Base-by-base conservation (phyloP, 2,113 vertebrate genomes). In the Salvelinus fontinalis region DNA sequence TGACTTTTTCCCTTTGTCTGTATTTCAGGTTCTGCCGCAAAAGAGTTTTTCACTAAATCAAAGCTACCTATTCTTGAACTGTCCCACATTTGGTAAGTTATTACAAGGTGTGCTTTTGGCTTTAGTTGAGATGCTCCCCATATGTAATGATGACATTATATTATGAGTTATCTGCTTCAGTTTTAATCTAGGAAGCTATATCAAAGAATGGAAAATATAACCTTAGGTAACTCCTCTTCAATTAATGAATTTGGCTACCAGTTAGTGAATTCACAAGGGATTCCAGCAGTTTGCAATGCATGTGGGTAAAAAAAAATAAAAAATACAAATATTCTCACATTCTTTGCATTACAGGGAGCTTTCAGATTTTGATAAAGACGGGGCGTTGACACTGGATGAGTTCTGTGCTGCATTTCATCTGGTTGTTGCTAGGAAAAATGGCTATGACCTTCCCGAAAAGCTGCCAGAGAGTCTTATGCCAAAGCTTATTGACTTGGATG, bases 331-430 rank as follows among this genome's bases (percentile, higher is more conserved):
- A 34, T 75, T 26, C 70, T 73, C 20, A 60, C 78, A 34, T 67
- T 80, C 59, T 62, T 22, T 82, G 29, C 74, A 49, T 83, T 72
- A 12, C 83, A 99, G 98, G 98, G 98, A 99, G 81, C 93, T 99
- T 71, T 99, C 98, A 78, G 98, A 99, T 92, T 99, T 99, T 87
- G 98, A 99, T 91, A 99, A 99, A 94, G 98, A 99, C 73, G 98
- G 98, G 68, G 97, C 97, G 0, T 89, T 99, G 91, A 99, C 97
- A 66, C 89, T 99, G 93, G 98, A 99, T 6, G 98, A 99, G 87
- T 99, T 99, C 90, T 99, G 98, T 81, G 98, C 98, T 68, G 98
- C 98, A 71, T 99, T 99, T 91, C 98, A 99, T 89, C 93, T 99
- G 79, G 98, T 99, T 65, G 98, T 99, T 82, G 98, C 98, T 82